Evolutionary conservation across 2,797 vertebrate genomes (phyloP), one percentile per base, ranked within the genome.

Genomic region (Hipposideros larvatus): DNA sequence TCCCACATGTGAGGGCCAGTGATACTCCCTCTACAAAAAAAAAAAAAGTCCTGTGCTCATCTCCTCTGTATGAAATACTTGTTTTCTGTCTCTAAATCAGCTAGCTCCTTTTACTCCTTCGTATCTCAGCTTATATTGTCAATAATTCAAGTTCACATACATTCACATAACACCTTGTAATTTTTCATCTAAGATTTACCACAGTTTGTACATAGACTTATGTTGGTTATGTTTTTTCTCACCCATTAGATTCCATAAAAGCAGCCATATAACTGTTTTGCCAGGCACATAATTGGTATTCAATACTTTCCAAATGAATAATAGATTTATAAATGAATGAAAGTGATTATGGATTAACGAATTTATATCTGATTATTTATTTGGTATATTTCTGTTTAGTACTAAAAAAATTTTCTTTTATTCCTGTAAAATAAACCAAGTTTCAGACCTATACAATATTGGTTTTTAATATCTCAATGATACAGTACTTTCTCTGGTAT

Each of bases 361-460:
- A 79, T 46, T 92, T 96, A 18, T 68, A 11, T 57, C 5, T 93
- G 53, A 83, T 85, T 57, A 63, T 93, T 87, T 82, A 34, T 77
- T 91, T 96, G 31, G 21, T 92, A 65, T 63, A 55, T 80, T 94
- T 28, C 74, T 65, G 6, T 82, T 96, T 65, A 75, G 15, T 95
- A 88, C 43, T 57, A 31, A 26, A 82, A 87, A 96, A 65, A 68
- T 14, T 10, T 95, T 68, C 16, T 90, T 91, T 88, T 83, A 55
- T 28, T 65, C 34, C 24, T 79, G 4, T 88, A 87, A 90, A 92
- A 66, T 74, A 92, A 96, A 87, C 13, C 22, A 41, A 90, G 5
- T 94, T 94, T 90, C 28, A 83, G 6, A 88, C 11, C 34, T 19
- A 34, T 79, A 37, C 10, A 41, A 73, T 87, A 73, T 75, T 91